Evolutionary conservation across 2,113 vertebrate genomes (phyloP), one percentile per base, ranked within the genome.

Genomic region (Caretta caretta): DNA sequence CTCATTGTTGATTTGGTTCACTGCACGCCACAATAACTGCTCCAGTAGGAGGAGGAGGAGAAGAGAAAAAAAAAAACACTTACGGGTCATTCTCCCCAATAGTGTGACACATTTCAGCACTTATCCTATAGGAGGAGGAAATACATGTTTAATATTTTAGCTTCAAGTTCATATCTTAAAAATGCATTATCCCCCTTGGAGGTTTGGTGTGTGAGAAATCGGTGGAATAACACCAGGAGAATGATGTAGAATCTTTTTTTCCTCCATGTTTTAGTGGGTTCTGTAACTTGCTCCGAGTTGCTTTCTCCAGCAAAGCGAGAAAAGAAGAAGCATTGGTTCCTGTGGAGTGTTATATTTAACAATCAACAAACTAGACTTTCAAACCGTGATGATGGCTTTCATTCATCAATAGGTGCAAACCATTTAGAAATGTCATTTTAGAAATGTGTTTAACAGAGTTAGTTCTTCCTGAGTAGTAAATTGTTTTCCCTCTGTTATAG

Each of bases 1-100:
- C 98, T 97, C 98, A 98, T 98, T 98, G 98, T 97, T 98, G 98
- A 98, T 99, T 94, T 98, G 98, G 98, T 98, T 99, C 98, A 99
- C 97, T 98, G 98, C 98, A 98, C 96, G 88, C 97, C 97, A 97
- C 97, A 97, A 98, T 98, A 98, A 98, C 98, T 98, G 98, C 97
- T 98, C 96, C 96, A 97, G 98, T 96, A 98, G 98, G 97, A 98
- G 98, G 95, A 87, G 94, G 80, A 83, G 83, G 89, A 96, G 95
- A 5, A 42, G 89, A 96, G 95, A 96, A 97, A 95, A 96, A 96
- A 97, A 91, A 96, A 97, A 93, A 27, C 95, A 97, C 97, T 98
- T 97, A 98, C 27, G 87, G 98, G 98, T 98, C 98, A 98, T 98
- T 98, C 98, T 98, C 96, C 89, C 96, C 94, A 96, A 35, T 95